These are phyloP conservation scores for Thumatha senex DNA, from an alignment of 2,888 invertebrate species.

Conservation along the genomic window DNA sequence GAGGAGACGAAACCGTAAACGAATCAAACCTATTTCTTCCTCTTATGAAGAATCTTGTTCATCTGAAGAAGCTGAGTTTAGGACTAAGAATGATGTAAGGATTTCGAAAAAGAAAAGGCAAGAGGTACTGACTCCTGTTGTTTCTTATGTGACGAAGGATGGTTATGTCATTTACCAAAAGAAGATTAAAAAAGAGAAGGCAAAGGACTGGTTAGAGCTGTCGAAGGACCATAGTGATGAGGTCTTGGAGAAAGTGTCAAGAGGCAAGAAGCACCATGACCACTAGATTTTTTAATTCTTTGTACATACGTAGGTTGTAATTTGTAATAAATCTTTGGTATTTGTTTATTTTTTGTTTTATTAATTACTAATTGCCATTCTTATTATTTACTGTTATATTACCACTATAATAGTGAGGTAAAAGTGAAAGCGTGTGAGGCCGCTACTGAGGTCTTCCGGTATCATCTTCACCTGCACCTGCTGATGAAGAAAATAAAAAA, in stretches of 20 bases:
- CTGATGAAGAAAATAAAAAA: no score
- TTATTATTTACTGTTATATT: no score
- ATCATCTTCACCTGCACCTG: no score
- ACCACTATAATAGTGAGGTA: no score
- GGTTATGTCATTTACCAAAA: constrained; percentile 72
- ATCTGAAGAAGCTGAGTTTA: constrained; percentile 29
- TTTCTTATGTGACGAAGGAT: constrained; percentile 70
- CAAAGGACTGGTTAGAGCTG: constrained; percentile 64
- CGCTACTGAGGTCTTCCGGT: no score
- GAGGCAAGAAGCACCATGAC: not conserved
- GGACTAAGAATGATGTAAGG: constrained; percentile 16
- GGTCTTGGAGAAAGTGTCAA: constrained; percentile 1
- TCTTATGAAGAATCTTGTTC: constrained; percentile 39
- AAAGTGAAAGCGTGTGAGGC: no score
- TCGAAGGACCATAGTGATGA: constrained; percentile 29
- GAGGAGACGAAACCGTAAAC: constrained; percentile 28
- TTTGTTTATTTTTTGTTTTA: constrained; percentile 2
- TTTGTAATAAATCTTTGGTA: constrained; percentile 4
- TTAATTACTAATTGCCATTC: not conserved
- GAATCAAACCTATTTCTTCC: constrained; percentile 26
- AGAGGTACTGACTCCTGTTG: constrained; percentile 66
- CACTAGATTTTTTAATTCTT: not conserved
- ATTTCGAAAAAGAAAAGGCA: constrained; percentile 29
- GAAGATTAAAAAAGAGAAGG: constrained; percentile 65
- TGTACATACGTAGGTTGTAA: not conserved